A percentile compares a stretch with the other conserved stretches of the same genome.
These are phyloP conservation scores for Meriones unguiculatus DNA, from an alignment of 2,113 vertebrate species.

Conservation along the genomic window DNA sequence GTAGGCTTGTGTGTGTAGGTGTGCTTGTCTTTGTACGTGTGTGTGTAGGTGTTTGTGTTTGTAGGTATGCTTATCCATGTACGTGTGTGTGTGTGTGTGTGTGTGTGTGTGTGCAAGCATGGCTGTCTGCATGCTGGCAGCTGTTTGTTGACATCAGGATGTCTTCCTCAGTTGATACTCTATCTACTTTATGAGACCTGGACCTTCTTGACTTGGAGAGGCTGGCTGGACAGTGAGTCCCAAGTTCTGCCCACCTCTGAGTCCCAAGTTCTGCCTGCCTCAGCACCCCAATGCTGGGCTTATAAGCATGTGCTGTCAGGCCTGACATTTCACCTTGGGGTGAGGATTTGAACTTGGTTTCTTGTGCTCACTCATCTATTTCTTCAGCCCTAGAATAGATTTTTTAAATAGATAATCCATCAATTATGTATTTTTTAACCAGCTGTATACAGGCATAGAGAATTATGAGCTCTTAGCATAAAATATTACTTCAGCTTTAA, in stretches of 20 bases:
- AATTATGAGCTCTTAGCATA: constrained; percentile 37
- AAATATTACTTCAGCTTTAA: constrained; percentile 43
- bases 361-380: too few species aligned
- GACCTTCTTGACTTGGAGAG: too few species aligned
- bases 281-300: too few species aligned
- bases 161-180: not conserved
- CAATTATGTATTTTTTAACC: constrained; percentile 3
- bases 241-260: not conserved
- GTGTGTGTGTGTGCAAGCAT: not conserved
- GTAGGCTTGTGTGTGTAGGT: not conserved
- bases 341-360: too few species aligned
- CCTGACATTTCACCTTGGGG: not conserved
- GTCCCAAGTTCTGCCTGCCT: not conserved
- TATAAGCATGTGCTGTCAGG: not conserved
- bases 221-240: too few species aligned
- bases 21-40: not conserved
- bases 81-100: not conserved
- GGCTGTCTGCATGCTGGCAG: not conserved
- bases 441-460: not conserved
- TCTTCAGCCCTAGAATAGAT: not conserved
- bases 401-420: not conserved
- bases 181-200: not conserved
- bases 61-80: not conserved
- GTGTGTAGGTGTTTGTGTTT: not conserved
- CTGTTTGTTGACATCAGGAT: not conserved